phyloP scores from a whole-genome alignment of 2,113 vertebrate genomes.

The Corynorhinus townsendii region DNA sequence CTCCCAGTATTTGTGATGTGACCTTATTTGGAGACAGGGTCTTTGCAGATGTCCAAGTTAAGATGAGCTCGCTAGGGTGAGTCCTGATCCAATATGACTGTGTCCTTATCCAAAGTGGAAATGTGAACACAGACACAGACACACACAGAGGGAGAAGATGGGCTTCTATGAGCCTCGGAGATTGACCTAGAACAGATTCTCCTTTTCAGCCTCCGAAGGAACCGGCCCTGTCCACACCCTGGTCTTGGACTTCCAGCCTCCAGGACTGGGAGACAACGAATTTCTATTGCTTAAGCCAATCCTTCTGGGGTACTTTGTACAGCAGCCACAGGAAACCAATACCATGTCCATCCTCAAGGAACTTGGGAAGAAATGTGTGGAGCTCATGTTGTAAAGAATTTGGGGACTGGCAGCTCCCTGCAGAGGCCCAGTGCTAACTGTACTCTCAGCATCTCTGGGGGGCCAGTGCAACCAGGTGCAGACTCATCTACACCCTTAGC shows the following conservation, averaged over 20 bases:
- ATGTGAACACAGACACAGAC: too few relatives aligned
- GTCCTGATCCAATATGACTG: rapidly evolving
- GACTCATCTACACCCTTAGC: rapidly evolving
- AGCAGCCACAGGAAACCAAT: not conserved
- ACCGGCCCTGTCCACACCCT: rapidly evolving
- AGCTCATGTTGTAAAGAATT: rapidly evolving
- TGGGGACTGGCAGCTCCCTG: not conserved
- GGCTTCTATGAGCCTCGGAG: rapidly evolving
- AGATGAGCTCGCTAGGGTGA: rapidly evolving
- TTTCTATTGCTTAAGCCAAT: rapidly evolving
- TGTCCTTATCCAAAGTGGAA: not conserved
- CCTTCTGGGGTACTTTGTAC: rapidly evolving
- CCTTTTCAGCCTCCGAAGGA: not conserved
- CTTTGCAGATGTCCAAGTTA: not conserved
- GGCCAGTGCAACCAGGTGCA: rapidly evolving
- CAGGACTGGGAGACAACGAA: rapidly evolving
- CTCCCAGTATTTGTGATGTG: rapidly evolving
- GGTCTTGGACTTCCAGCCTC: not conserved
- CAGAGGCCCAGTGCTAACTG: rapidly evolving
- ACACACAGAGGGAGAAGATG: not conserved
- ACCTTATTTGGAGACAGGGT: not conserved
- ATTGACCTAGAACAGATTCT: rapidly evolving
- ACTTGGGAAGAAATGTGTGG: rapidly evolving
- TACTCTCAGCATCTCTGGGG: not conserved
- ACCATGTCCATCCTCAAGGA: rapidly evolving